Percentiles rank a stretch among this genome's conserved stretches.
Evolutionary conservation across 2,888 invertebrate genomes (phyloP).

Genomic region (Drosophila falleni): DNA sequence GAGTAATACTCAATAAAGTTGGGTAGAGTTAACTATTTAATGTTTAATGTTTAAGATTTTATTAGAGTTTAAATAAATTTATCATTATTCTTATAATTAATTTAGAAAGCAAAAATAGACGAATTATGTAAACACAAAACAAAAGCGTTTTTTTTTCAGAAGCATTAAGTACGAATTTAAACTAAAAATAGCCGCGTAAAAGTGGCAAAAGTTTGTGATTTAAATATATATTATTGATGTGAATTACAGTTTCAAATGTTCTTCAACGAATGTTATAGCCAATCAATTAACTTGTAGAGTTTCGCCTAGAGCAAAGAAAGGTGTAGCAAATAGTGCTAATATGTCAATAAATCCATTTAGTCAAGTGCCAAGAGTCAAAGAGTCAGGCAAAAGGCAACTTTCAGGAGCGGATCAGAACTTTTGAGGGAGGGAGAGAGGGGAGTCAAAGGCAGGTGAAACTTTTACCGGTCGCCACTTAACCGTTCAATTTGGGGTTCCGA

Average conservation of each 20-base stretch:
- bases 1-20: no score
- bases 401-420: neutral
- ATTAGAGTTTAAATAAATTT: neutral
- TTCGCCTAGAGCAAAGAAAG: conserved; percentile 1
- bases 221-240: neutral
- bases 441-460: conserved; percentile 64
- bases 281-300: conserved; percentile 40
- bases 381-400: conserved; percentile 10
- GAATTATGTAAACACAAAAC: no score
- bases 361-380: conserved; percentile 6
- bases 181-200: no score
- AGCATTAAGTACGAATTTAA: no score
- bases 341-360: conserved; percentile 70
- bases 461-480: conserved; percentile 65
- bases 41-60: neutral
- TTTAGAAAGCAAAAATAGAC: no score
- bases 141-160: no score
- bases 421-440: neutral
- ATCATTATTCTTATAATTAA: no score
- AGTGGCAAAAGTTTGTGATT: no score
- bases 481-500: conserved; percentile 66
- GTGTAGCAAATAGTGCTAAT: conserved; percentile 46
- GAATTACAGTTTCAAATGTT: neutral
- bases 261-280: neutral
- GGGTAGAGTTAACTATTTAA: neutral